phyloP scores from a whole-genome alignment of 2,797 vertebrate genomes.

The Salarias fasciatus region DNA sequence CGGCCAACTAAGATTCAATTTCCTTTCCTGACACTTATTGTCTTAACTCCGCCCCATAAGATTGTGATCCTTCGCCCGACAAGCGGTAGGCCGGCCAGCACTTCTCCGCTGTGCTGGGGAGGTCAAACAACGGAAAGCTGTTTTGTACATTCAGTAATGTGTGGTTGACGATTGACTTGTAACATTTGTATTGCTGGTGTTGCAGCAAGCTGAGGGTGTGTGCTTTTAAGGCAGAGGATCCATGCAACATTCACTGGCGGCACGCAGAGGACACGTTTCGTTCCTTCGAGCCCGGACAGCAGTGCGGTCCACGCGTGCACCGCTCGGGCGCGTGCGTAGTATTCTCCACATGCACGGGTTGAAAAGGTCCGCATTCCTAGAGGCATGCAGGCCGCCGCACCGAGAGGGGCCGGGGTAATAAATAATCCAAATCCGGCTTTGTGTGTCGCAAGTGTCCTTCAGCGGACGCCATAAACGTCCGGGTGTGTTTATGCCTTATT shows the following conservation, averaged over 20 bases:
- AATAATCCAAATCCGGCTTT: slow-evolving; percentile 37
- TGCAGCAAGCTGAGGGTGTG: slow-evolving; percentile 43
- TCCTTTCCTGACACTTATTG: no score
- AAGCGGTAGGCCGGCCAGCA: slow-evolving; percentile 40
- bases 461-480: slow-evolving; percentile 14
- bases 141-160: slow-evolving; percentile 63
- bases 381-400: slow-evolving; percentile 21
- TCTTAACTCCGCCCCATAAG: no score
- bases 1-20: no score
- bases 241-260: slow-evolving; percentile 70
- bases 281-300: slow-evolving; percentile 36
- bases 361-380: slow-evolving; percentile 36
- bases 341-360: slow-evolving; percentile 57
- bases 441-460: slow-evolving; percentile 50
- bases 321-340: slow-evolving; percentile 36
- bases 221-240: slow-evolving; percentile 76
- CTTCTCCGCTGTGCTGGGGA: slow-evolving; percentile 25
- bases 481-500: slow-evolving; percentile 39
- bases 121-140: slow-evolving; percentile 12
- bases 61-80: slow-evolving; percentile 25
- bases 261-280: no score
- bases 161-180: slow-evolving; percentile 21
- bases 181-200: slow-evolving; percentile 41
- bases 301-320: neutral
- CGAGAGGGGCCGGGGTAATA: slow-evolving; percentile 17